Base-by-base conservation (phyloP, 2,113 vertebrate genomes). In the Glaucomys volans region DNA sequence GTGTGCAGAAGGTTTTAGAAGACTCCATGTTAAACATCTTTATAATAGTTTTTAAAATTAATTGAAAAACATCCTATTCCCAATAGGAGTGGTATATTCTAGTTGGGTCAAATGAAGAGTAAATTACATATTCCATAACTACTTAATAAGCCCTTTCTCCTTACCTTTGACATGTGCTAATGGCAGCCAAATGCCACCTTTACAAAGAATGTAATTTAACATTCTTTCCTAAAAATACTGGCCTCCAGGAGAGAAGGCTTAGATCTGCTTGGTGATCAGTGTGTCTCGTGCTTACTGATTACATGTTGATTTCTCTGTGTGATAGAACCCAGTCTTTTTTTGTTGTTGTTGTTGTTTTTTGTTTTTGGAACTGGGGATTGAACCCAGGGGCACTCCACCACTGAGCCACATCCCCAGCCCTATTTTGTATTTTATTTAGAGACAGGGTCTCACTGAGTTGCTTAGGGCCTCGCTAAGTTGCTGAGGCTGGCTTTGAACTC, bases 61-160 rank as follows among this genome's bases (percentile, higher is more conserved):
- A 92, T 95, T 95, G 37, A 66, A 95, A 96, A 97, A 24, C 35
- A 75, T 90, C 44, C 82, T 87, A 85, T 91, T 94, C 88, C 74
- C 95, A 92, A 20, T 35, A 88, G 79, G 20, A 85, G 72, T 44
- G 91, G 28, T 94, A n/a, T 40, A 90, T 66, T 94, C 32, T 62
- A 75, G 42, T 47, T 89, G 92, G 93, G 82, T 91, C 74, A 88
- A 87, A 96, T 87, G 81, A 96, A 94, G 69, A 91, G 69, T 93
- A 97, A 97, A 96, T 95, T 95, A 79, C 62, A 72, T 93, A 87
- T 91, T 96, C 64, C 89, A 22, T 80, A 95, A 96, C 81, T 95
- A 83, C 79, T 95, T 96, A 97, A 95, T 97, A 95, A 95, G 84
- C 94, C 66, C 83, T 95, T 76, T 89, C 50, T 95, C 81, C 92